Conservation (phyloP, 2,113 vertebrate genomes). For the Ctenodactylus gundi region DNA sequence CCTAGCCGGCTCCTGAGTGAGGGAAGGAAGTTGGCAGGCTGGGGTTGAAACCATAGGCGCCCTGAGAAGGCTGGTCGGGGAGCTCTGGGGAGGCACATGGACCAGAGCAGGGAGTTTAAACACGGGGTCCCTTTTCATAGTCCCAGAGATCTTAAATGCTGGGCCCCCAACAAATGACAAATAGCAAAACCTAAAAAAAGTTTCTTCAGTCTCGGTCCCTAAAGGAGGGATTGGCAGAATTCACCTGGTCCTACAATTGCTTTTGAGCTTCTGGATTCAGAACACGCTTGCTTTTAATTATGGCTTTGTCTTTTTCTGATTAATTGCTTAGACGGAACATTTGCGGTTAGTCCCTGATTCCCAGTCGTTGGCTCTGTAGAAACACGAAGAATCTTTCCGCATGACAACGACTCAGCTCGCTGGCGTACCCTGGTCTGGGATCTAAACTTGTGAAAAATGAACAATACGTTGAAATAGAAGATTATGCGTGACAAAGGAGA, state of each 20-base stretch:
- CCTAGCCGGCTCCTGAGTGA: too few species aligned
- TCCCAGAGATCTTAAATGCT: background rate
- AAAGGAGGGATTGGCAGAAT: background rate
- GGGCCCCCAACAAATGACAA: background rate
- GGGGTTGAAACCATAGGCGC: background rate
- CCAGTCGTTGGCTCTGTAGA: background rate
- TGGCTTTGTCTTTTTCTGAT: background rate
- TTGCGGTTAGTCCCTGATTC: constrained; percentile 1
- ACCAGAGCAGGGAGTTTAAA: background rate
- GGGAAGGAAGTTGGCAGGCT: background rate
- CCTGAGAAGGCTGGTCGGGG: background rate
- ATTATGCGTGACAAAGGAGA: constrained; percentile 21
- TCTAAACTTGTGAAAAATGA: constrained; percentile 47
- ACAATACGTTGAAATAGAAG: constrained; percentile 2
- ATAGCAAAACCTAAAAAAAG: background rate
- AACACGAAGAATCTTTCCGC: background rate
- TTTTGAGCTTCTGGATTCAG: background rate
- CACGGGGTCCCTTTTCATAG: background rate
- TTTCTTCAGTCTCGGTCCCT: background rate
- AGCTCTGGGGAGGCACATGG: background rate
- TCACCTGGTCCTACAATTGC: background rate
- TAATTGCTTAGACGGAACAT: background rate
- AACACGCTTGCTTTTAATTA: background rate
- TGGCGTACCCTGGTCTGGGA: background rate
- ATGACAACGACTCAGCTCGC: background rate